phyloP scores from a whole-genome alignment of 2,888 invertebrate genomes.

The Metellina segmentata region DNA sequence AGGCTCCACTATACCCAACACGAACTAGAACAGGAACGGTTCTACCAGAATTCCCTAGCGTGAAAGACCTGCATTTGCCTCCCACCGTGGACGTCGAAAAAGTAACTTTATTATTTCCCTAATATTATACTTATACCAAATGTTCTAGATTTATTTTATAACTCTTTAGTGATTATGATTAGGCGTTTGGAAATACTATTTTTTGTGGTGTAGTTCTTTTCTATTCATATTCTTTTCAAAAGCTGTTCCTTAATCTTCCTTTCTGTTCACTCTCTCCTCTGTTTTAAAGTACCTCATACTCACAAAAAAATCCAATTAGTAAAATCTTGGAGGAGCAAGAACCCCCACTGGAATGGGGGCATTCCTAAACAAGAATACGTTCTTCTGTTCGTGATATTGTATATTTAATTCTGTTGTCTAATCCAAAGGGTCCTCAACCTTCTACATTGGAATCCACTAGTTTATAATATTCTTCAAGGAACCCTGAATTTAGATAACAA shows the following conservation, averaged over 20 bases:
- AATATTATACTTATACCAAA: neutral
- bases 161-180: neutral
- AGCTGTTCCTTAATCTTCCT: neutral
- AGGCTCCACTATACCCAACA: slow-evolving; percentile 66
- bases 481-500: no score
- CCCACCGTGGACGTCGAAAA: slow-evolving; percentile 80
- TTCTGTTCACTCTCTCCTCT: neutral
- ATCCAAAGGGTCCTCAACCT: no score
- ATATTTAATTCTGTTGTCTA: no score
- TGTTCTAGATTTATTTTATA: neutral
- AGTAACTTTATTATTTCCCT: slow-evolving; percentile 78
- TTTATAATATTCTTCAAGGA: no score
- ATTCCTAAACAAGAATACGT: no score
- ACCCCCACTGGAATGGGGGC: no score
- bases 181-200: neutral
- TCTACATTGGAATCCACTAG: no score
- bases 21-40: slow-evolving; percentile 79
- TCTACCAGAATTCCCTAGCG: slow-evolving; percentile 82
- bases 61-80: slow-evolving; percentile 81
- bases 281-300: no score
- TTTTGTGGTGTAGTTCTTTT: neutral
- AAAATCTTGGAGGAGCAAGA: no score
- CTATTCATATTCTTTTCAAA: neutral
- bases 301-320: no score
- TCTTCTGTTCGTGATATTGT: no score